Conservation (phyloP, 2,888 invertebrate species). For the Sylvicola fuscatus region DNA sequence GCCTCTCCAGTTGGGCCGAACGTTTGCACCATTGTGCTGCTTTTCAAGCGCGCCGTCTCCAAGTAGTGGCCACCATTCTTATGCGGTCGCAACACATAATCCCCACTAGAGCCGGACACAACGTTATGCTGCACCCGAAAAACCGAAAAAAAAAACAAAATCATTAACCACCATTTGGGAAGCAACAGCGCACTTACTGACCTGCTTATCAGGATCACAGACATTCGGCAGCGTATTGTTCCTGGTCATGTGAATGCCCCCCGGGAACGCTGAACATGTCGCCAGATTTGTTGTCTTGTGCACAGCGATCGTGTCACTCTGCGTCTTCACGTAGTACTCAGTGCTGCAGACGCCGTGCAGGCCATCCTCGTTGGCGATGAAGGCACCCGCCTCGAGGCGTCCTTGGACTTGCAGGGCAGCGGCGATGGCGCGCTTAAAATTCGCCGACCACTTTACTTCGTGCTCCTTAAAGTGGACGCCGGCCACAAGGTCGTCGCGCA, state of each 20-base stretch:
- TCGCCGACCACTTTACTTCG: slow-evolving; percentile 42
- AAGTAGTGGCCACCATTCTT: slow-evolving; percentile 20
- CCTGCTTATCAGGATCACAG: slow-evolving; percentile 23
- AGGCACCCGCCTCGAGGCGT: slow-evolving; percentile 20
- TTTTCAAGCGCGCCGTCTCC: slow-evolving; percentile 21
- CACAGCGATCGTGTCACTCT: slow-evolving; percentile 21
- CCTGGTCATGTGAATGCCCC: slow-evolving; percentile 22
- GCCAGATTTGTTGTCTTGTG: slow-evolving; percentile 24
- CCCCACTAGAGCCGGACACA: slow-evolving; percentile 17
- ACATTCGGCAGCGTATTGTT: slow-evolving; percentile 24
- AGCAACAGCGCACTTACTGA: too few relatives aligned
- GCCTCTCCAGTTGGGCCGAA: slow-evolving; percentile 26
- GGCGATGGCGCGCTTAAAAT: slow-evolving; percentile 44
- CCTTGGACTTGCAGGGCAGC: slow-evolving; percentile 39
- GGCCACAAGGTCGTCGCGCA: slow-evolving; percentile 19
- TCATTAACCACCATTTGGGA: background rate
- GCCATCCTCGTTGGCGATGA: slow-evolving; percentile 28
- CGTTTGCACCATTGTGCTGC: slow-evolving; percentile 23
- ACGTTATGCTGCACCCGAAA: slow-evolving; percentile 18
- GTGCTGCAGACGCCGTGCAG: slow-evolving; percentile 32
- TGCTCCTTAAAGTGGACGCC: slow-evolving; percentile 21
- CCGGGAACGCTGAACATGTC: slow-evolving; percentile 20
- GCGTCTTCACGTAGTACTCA: slow-evolving; percentile 25
- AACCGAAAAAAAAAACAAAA: background rate
- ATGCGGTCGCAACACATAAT: slow-evolving; percentile 13